Evolutionary conservation across 2,113 vertebrate genomes (phyloP).

Genomic region (Gopherus flavomarginatus): DNA sequence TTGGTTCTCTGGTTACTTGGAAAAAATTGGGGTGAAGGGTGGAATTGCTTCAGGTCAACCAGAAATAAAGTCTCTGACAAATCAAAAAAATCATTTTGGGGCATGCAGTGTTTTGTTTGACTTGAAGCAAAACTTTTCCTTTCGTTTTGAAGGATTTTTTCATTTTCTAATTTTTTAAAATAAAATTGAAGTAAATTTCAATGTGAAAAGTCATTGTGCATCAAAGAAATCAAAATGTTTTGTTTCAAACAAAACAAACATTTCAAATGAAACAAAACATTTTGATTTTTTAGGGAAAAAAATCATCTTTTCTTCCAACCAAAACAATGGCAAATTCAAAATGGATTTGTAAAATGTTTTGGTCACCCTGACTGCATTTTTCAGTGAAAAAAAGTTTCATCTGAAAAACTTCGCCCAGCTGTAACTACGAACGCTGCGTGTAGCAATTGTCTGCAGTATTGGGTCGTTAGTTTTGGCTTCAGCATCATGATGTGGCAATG

Average conservation of each 20-base stretch:
- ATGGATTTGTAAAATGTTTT: background rate
- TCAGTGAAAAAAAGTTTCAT: background rate
- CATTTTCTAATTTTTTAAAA: background rate
- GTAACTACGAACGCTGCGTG: background rate
- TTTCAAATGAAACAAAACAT: background rate
- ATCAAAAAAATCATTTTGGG: background rate
- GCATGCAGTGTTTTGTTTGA: background rate
- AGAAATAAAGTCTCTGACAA: background rate
- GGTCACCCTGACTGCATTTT: background rate
- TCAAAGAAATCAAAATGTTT: background rate
- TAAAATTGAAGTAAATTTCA: background rate
- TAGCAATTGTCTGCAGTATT: background rate
- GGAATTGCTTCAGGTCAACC: background rate
- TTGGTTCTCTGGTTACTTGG: background rate
- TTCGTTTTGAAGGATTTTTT: background rate
- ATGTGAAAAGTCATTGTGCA: background rate
- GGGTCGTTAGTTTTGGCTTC: background rate
- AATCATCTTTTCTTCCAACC: background rate
- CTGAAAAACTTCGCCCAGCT: background rate
- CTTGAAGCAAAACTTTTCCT: background rate
- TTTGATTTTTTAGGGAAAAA: background rate
- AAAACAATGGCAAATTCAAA: background rate
- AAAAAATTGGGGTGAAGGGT: background rate
- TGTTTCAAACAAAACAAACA: background rate
- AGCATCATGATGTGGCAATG: background rate